Evolutionary conservation across 2,797 vertebrate genomes (phyloP).

Genomic region (Caiman crocodilus): DNA sequence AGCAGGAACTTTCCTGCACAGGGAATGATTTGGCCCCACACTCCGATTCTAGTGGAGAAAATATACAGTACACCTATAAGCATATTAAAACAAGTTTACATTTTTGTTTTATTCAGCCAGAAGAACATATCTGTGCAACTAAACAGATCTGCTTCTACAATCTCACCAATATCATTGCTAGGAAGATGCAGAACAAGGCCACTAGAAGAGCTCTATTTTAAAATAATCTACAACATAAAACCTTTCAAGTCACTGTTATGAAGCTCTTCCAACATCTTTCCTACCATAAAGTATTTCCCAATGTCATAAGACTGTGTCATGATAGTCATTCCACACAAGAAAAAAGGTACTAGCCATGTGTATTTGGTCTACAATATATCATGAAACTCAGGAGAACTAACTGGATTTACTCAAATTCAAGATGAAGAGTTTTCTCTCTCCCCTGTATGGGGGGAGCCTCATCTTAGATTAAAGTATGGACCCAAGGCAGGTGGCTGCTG

Average conservation of each 20-base stretch:
- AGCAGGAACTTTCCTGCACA: neutral
- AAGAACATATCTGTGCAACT: neutral
- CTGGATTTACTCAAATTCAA: neutral
- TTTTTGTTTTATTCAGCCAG: neutral
- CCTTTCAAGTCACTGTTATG: neutral
- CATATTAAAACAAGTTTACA: neutral
- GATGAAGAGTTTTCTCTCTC: no score
- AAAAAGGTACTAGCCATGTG: neutral
- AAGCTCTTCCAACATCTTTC: neutral
- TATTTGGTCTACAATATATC: neutral
- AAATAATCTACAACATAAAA: neutral
- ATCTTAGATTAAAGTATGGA: no score
- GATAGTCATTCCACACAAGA: neutral
- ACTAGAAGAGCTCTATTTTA: neutral
- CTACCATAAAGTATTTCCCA: neutral
- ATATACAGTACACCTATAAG: neutral
- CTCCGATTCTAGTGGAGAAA: neutral
- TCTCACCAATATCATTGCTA: neutral
- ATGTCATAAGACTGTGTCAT: neutral
- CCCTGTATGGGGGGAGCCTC: no score
- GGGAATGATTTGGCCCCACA: neutral
- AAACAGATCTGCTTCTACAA: neutral
- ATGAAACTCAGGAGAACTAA: constrained; percentile 6
- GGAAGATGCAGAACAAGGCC: neutral
- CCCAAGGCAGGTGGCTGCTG: no score